phyloP scores from a whole-genome alignment of 2,888 invertebrate genomes.

The Dorcus parallelipipedus region DNA sequence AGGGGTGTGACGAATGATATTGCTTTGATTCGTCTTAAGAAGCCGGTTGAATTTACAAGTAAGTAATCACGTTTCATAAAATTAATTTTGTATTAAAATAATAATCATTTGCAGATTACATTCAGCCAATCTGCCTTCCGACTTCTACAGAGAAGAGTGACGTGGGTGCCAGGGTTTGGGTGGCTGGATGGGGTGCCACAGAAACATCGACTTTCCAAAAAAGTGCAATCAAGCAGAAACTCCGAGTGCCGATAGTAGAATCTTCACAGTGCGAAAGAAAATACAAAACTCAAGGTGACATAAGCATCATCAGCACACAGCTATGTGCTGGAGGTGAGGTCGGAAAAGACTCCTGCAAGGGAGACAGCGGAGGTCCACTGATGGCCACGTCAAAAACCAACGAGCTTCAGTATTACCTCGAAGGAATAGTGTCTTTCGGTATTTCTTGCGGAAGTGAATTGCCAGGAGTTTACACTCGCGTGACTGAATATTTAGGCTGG shows the following conservation, averaged over 20 bases:
- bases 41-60: constrained; percentile 49
- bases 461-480: constrained; percentile 64
- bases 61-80: background rate
- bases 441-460: constrained; percentile 51
- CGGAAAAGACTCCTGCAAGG: constrained; percentile 63
- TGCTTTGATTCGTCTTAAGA: constrained; percentile 51
- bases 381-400: constrained; percentile 51
- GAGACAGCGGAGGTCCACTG: constrained; percentile 56
- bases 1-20: constrained; percentile 32
- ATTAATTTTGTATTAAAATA: too few relatives aligned
- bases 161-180: constrained; percentile 35
- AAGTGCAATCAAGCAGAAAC: constrained; percentile 57
- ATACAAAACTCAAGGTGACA: constrained; percentile 17
- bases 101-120: constrained; percentile 41
- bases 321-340: constrained; percentile 67
- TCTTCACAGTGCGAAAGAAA: constrained; percentile 50
- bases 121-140: constrained; percentile 58
- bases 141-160: constrained; percentile 30
- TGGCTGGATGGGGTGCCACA: constrained; percentile 48
- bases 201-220: constrained; percentile 4
- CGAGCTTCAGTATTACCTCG: constrained; percentile 44
- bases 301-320: constrained; percentile 43
- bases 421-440: constrained; percentile 57
- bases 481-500: constrained; percentile 58
- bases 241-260: constrained; percentile 56